phyloP scores from a whole-genome alignment of 1,140 invertebrate genomes.

The Orchesella cincta region DNA sequence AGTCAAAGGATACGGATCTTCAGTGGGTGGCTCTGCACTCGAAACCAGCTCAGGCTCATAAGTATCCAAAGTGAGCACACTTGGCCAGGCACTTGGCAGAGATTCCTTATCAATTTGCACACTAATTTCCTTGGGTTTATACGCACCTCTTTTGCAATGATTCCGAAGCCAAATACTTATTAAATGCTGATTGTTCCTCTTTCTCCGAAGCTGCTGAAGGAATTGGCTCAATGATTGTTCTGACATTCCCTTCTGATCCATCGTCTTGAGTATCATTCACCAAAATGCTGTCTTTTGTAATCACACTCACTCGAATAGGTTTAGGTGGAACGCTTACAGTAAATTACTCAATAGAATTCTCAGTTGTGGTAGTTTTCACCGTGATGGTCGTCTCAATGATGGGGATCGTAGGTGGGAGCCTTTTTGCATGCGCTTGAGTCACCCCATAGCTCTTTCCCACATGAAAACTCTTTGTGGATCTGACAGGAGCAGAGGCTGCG shows the following conservation, averaged over 20 bases:
- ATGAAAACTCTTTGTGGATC: not conserved
- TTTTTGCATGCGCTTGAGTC: not conserved
- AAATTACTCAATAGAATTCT: not conserved
- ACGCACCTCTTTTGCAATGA: not conserved
- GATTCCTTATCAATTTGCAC: constrained; percentile 61
- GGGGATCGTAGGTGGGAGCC: not conserved
- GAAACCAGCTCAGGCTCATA: not conserved
- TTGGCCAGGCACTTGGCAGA: constrained; percentile 66
- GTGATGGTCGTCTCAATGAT: not conserved
- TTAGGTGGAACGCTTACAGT: not conserved
- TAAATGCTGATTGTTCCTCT: too few species aligned
- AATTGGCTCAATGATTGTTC: constrained; percentile 30
- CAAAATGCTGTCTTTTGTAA: constrained; percentile 43
- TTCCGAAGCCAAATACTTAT: not conserved
- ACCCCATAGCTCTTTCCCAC: not conserved
- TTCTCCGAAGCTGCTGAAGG: not conserved
- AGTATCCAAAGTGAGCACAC: constrained; percentile 53
- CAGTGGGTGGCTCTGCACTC: constrained; percentile 1
- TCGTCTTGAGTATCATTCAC: not conserved
- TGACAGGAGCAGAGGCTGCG: not conserved
- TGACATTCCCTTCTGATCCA: not conserved
- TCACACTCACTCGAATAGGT: constrained; percentile 48
- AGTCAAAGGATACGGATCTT: constrained; percentile 36
- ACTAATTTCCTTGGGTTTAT: constrained; percentile 33
- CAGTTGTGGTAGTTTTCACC: too few species aligned